phyloP scores from a whole-genome alignment of 2,113 vertebrate genomes.

The Parus major region DNA sequence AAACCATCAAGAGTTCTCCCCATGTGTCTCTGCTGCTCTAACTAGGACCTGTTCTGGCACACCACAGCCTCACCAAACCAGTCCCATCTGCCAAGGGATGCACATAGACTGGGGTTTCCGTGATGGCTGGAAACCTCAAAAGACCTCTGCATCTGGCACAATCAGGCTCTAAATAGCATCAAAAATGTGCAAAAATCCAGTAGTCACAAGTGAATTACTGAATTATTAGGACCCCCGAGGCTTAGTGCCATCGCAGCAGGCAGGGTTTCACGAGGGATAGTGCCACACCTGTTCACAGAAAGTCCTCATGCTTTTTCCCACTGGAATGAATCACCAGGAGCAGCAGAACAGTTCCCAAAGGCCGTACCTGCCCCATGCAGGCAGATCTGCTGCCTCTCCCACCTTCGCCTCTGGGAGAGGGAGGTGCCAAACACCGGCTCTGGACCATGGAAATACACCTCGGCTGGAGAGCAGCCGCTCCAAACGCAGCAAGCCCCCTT shows the following conservation, averaged over 20 bases:
- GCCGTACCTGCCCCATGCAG: background rate
- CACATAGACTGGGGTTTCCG: background rate
- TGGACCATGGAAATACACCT: background rate
- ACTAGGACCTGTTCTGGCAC: background rate
- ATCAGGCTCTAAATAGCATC: background rate
- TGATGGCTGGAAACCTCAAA: background rate
- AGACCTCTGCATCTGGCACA: background rate
- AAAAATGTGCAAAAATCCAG: background rate
- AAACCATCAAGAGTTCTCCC: background rate
- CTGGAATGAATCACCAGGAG: background rate
- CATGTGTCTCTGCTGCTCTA: background rate
- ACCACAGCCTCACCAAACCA: background rate
- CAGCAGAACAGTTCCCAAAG: background rate
- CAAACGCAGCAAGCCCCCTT: accelerated
- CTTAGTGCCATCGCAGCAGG: background rate
- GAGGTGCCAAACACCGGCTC: background rate
- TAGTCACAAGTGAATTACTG: background rate
- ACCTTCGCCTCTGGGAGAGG: background rate
- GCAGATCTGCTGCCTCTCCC: background rate
- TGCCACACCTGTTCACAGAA: background rate
- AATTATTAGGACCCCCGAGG: background rate
- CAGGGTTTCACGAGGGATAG: background rate
- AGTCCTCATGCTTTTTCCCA: background rate
- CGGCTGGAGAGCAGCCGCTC: accelerated
- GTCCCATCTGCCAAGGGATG: background rate